These are phyloP conservation scores for Atractosteus spatula DNA, from an alignment of 2,113 vertebrate genomes.

Conservation along the genomic window DNA sequence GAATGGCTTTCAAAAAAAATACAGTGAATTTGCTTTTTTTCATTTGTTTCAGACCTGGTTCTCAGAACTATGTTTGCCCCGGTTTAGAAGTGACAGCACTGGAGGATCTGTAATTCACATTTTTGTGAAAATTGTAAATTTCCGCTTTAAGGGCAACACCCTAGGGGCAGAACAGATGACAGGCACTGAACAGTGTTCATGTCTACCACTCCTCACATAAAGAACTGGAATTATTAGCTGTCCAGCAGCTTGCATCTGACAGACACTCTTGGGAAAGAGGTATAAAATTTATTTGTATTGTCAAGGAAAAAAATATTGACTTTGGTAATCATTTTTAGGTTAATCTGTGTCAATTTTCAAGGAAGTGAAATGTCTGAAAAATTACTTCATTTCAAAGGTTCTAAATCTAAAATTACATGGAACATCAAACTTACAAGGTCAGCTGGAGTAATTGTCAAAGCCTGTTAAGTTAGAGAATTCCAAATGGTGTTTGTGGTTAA, in stretches of 20 bases:
- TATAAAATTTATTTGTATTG: constrained; percentile 44
- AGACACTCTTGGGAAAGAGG: constrained; percentile 25
- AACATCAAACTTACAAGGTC: constrained; percentile 46
- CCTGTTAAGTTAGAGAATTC: constrained; percentile 32
- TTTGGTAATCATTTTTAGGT: constrained; percentile 51
- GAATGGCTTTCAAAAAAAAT: no score
- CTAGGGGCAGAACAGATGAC: background rate
- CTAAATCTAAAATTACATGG: constrained; percentile 39
- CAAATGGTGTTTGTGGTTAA: constrained; percentile 11
- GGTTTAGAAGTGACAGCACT: no score
- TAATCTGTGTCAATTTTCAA: constrained; percentile 36
- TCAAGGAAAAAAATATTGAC: constrained; percentile 51
- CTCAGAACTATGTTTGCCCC: no score
- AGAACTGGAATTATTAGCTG: constrained; percentile 25
- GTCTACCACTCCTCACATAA: constrained; percentile 35
- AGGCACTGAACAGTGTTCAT: constrained; percentile 19
- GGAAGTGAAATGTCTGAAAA: constrained; percentile 33
- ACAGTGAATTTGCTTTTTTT: no score
- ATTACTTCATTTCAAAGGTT: constrained; percentile 34
- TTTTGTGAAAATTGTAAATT: background rate
- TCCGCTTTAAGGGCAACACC: background rate
- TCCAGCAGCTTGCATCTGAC: constrained; percentile 25
- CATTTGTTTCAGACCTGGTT: no score
- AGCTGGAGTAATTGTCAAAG: constrained; percentile 15
- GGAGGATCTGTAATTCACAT: background rate